Percentiles rank a stretch among this genome's conserved stretches.
These are phyloP conservation scores for Leptinotarsa defecta DNA, from an alignment of 1,140 invertebrate species.

Conservation along the genomic window DNA sequence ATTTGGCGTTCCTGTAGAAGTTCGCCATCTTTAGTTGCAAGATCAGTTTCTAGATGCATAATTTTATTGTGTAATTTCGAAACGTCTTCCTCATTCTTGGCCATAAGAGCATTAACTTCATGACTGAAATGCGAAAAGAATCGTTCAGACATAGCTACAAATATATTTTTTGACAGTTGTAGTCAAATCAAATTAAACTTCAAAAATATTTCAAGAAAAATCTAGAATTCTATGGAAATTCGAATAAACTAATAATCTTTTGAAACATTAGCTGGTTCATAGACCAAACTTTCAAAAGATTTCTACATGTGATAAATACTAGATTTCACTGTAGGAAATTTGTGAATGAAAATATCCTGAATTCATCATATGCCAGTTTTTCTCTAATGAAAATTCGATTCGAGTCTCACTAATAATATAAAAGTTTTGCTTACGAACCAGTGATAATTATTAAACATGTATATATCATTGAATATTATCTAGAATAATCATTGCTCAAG, in stretches of 20 bases:
- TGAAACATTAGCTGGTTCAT: too few relatives aligned
- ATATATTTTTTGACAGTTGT: constrained; percentile 8
- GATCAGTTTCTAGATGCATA: constrained; percentile 60
- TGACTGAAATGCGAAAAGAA: background rate
- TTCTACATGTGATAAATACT: too few relatives aligned
- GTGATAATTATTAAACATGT: too few relatives aligned
- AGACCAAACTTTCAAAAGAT: too few relatives aligned
- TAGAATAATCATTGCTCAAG: too few relatives aligned
- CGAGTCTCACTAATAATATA: too few relatives aligned
- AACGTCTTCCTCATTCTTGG: constrained; percentile 57
- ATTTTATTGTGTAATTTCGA: constrained; percentile 59
- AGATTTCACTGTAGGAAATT: too few relatives aligned
- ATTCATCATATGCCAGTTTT: too few relatives aligned
- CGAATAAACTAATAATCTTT: background rate
- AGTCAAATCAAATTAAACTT: background rate
- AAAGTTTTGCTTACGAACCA: too few relatives aligned
- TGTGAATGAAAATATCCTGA: too few relatives aligned
- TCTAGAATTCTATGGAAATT: background rate
- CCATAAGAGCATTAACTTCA: constrained; percentile 62
- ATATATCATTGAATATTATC: too few relatives aligned
- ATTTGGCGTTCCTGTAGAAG: constrained; percentile 66
- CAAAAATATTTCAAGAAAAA: constrained; percentile 9
- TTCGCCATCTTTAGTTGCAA: constrained; percentile 64
- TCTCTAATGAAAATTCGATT: too few relatives aligned
- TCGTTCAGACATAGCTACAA: background rate